A percentile compares a stretch with the other conserved stretches of the same genome.
phyloP scores from a whole-genome alignment of 2,797 vertebrate species.

The Acanthurus tractus region DNA sequence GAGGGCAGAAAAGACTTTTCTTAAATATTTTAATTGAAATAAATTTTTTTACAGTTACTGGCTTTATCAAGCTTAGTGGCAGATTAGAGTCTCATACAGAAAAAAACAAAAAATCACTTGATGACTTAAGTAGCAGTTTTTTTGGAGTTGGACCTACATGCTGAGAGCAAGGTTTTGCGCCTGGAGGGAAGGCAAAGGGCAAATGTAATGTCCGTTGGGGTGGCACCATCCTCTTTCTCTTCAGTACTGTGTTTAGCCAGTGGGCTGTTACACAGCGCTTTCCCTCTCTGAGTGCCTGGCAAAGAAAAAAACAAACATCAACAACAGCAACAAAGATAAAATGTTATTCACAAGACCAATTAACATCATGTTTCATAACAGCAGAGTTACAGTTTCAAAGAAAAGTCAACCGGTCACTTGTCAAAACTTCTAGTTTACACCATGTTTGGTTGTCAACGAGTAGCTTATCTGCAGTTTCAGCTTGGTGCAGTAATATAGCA shows the following conservation, averaged over 20 bases:
- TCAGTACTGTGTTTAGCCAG: slow-evolving; percentile 94
- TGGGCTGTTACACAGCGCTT: slow-evolving; percentile 96
- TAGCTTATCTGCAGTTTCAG: too few relatives aligned
- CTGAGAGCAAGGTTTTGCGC: slow-evolving; percentile 96
- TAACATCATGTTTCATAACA: not conserved
- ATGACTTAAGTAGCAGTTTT: not conserved
- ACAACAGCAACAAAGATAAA: not conserved
- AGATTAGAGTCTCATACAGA: not conserved
- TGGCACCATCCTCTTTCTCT: slow-evolving; percentile 94
- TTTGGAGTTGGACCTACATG: slow-evolving; percentile 86
- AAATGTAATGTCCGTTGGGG: slow-evolving; percentile 94
- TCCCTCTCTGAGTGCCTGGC: slow-evolving; percentile 93
- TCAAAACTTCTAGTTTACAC: too few relatives aligned
- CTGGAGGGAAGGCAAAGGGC: slow-evolving; percentile 95
- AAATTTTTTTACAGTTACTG: not conserved
- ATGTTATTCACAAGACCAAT: not conserved
- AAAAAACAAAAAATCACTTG: not conserved
- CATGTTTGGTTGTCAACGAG: too few relatives aligned
- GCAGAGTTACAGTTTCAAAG: too few relatives aligned
- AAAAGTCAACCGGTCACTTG: too few relatives aligned
- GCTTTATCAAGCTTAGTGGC: not conserved
- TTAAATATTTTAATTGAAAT: not conserved
- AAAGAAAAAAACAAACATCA: slow-evolving; percentile 8
- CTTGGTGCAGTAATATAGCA: too few relatives aligned
- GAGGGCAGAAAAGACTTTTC: too few relatives aligned